phyloP scores from a whole-genome alignment of 2,888 invertebrate species.

The Morpho helenor region DNA sequence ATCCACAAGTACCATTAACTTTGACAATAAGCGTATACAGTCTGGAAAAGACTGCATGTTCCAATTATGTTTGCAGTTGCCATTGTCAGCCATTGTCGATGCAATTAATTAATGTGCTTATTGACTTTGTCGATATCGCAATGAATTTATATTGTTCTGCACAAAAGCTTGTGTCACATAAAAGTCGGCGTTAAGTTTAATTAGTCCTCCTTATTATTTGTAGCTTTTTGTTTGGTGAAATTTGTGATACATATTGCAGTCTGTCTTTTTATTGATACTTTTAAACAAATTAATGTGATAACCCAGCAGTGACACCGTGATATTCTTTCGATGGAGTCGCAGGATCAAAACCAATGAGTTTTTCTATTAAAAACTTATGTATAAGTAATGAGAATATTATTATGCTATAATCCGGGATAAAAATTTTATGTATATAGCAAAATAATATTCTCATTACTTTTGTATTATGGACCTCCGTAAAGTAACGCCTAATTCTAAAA shows the following conservation, averaged over 20 bases:
- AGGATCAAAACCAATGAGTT: no score
- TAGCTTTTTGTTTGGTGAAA: background rate
- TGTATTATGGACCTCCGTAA: no score
- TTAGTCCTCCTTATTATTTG: background rate
- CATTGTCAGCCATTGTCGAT: constrained; percentile 22
- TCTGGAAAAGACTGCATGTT: constrained; percentile 18
- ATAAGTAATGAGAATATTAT: background rate
- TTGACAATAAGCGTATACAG: constrained; percentile 9
- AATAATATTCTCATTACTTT: no score
- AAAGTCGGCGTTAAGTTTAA: background rate
- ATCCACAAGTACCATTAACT: constrained; percentile 7
- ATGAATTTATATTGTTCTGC: constrained; percentile 13
- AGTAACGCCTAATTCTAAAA: no score
- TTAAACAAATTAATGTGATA: background rate
- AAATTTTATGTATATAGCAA: no score
- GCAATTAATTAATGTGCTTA: constrained; percentile 24
- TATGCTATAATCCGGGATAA: no score
- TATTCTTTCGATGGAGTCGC: no score
- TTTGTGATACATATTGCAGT: background rate
- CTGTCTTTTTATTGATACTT: background rate
- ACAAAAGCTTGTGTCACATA: constrained; percentile 11
- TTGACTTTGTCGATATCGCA: constrained; percentile 15
- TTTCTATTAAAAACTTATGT: background rate
- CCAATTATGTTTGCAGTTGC: constrained; percentile 18
- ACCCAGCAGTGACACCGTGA: no score